These are phyloP conservation scores for Sylvia borin DNA, from an alignment of 2,797 vertebrate species.

Conservation along the genomic window DNA sequence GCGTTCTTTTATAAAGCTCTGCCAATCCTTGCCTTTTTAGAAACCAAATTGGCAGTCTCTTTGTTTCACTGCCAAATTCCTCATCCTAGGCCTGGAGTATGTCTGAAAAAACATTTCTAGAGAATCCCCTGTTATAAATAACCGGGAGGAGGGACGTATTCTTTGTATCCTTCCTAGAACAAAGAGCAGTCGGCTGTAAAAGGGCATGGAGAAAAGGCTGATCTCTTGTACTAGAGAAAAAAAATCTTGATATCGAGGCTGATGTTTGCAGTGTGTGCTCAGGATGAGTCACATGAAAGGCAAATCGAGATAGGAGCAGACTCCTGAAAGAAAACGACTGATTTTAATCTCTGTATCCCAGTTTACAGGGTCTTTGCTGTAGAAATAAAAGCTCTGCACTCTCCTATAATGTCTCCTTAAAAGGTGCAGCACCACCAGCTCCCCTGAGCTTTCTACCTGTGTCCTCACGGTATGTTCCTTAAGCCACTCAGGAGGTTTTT, in stretches of 20 bases:
- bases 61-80: slow-evolving; percentile 6
- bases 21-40: neutral
- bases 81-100: neutral
- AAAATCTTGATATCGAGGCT: slow-evolving; percentile 12
- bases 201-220: neutral
- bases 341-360: slow-evolving; percentile 2
- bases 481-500: neutral
- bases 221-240: neutral
- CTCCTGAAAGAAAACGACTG: neutral
- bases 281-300: slow-evolving; percentile 23
- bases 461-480: neutral
- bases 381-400: neutral
- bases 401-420: neutral
- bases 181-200: neutral
- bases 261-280: neutral
- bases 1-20: neutral
- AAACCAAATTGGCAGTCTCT: neutral
- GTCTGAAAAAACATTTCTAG: neutral
- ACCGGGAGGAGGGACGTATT: neutral
- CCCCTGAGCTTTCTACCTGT: neutral
- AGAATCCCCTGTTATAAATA: slow-evolving; percentile 24
- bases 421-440: neutral
- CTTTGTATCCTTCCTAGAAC: neutral
- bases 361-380: neutral
- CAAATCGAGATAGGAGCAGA: slow-evolving; percentile 30